These are phyloP conservation scores for Sceliomorpha sp. DNA, from an alignment of 2,888 invertebrate species.

Conservation along the genomic window DNA sequence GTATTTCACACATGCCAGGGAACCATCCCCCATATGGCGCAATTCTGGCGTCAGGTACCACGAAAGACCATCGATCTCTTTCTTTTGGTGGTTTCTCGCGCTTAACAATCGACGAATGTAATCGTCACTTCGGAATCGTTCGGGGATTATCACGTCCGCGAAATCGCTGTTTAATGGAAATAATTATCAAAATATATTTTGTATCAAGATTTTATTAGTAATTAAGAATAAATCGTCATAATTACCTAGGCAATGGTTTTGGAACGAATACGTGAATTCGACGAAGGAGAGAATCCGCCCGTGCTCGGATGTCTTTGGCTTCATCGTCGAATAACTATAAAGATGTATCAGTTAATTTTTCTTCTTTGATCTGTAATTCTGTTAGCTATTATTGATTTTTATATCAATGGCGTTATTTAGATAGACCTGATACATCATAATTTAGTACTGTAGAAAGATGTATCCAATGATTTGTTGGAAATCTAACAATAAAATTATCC, in stretches of 20 bases:
- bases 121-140: conserved; percentile 84
- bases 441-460: too few relatives aligned
- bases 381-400: too few relatives aligned
- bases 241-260: conserved; percentile 85
- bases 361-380: too few relatives aligned
- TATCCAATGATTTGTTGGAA: too few relatives aligned
- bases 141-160: conserved; percentile 81
- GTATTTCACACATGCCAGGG: conserved; percentile 91
- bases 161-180: conserved; percentile 82
- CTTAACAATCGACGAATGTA: conserved; percentile 87
- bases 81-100: conserved; percentile 84
- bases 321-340: conserved; percentile 91
- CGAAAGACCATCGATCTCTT: conserved; percentile 83
- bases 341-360: too few relatives aligned
- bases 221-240: neutral
- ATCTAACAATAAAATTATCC: too few relatives aligned
- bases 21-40: conserved; percentile 85
- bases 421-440: too few relatives aligned
- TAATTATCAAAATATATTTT: too few relatives aligned
- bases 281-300: conserved; percentile 87
- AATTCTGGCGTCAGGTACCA: conserved; percentile 85
- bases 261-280: conserved; percentile 89
- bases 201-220: conserved; percentile 2
- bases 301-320: conserved; percentile 89
- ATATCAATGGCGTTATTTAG: too few relatives aligned